Evolutionary conservation across 2,113 vertebrate genomes (phyloP).

Genomic region (Rhabdornis inornatus): DNA sequence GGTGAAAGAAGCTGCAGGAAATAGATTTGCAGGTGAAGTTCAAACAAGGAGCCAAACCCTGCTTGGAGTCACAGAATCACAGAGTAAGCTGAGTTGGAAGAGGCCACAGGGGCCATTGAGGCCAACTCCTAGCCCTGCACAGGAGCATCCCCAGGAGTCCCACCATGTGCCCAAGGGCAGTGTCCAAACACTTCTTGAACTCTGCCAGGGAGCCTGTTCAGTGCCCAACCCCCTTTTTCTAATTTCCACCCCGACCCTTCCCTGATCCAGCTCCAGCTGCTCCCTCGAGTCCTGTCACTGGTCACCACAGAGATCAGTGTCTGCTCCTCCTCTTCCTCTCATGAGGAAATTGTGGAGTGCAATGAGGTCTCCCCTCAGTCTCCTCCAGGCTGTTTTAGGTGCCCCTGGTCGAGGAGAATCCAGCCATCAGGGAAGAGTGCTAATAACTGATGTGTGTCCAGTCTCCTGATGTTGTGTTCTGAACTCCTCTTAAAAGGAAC

Average conservation of each 20-base stretch:
- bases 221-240: not conserved
- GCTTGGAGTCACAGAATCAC: not conserved
- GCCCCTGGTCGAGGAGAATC: not conserved
- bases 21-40: not conserved
- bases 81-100: not conserved
- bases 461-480: not conserved
- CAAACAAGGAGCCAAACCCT: not conserved
- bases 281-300: not conserved
- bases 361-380: not conserved
- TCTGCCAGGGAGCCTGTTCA: not conserved
- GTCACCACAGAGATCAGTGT: rapidly evolving
- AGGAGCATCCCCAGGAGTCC: not conserved
- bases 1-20: not conserved
- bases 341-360: not conserved
- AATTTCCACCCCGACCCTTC: not conserved
- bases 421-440: not conserved
- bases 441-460: not conserved
- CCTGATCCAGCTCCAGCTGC: not conserved
- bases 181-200: not conserved
- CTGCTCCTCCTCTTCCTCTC: not conserved
- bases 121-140: not conserved
- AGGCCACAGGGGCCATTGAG: not conserved
- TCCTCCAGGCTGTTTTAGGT: not conserved
- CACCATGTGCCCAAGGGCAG: rapidly evolving
- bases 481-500: not conserved